Evolutionary conservation across 2,113 vertebrate species (phyloP), one percentile per base, ranked within the genome.

Genomic region (Bos javanicus): DNA sequence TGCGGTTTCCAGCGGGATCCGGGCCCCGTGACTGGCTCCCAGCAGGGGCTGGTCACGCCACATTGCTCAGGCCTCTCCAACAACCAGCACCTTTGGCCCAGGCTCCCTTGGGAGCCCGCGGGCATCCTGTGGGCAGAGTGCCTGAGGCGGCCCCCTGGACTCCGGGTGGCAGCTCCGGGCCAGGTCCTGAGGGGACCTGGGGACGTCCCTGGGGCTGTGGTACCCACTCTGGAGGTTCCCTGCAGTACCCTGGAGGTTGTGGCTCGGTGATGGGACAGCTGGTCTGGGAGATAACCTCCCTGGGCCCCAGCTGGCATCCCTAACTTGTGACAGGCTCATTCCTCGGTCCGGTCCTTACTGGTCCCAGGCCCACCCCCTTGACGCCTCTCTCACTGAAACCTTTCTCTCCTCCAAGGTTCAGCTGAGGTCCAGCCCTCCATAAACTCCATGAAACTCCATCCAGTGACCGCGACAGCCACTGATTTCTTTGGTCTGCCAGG

Each of bases 211-310:
- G 16, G 48, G 36, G 36, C 82, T 94, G 15, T 19, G 26, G 39
- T 23, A 21, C n/a, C 80, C 46, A 8, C 23, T 62, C 33, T 48
- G 43, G 39, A 23, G 6, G 15, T 14, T 15, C 30, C 52, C 7
- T 17, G 3, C 52, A 6, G 5, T 15, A 54, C 14, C 28, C 43
- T 33, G 39, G 76, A 92, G 48, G 60, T 96, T 71, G 85, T 17
- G 33, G 33, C 57, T 50, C 21, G 2, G n/a, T 2, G 3, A 30
- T 0, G 6, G 57, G 21, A 7, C 46, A 30, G 26, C 15, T 26
- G 36, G 26, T 19, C 17, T 2, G 36, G 43, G 64, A 64, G 46
- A 57, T 36, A 57, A 30, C n/a, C 82, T 93, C 48, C 43, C 3
- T 74, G 16, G 84, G 5, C 39, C 7, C 14, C 28, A 14, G 54